These are phyloP conservation scores for Drosophila hydei DNA, from an alignment of 1,140 invertebrate species.

Conservation along the genomic window DNA sequence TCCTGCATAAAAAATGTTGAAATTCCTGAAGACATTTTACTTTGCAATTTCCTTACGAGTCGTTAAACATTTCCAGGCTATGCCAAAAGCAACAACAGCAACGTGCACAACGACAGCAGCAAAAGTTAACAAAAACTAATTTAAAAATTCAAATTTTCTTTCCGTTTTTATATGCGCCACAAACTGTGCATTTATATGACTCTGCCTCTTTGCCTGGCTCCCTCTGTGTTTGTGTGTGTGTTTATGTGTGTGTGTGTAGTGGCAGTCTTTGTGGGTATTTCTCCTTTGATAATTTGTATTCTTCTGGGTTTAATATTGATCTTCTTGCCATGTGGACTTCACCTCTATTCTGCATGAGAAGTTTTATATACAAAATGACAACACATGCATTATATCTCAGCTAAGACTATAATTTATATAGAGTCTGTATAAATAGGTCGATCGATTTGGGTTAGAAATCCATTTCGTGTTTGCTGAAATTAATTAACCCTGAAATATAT, in stretches of 20 bases:
- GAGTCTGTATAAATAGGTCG: too few species aligned
- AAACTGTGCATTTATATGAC: slow-evolving; percentile 80
- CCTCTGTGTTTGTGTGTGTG: slow-evolving; percentile 1
- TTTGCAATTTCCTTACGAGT: slow-evolving; percentile 82
- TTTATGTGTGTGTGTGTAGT: slow-evolving; percentile 5
- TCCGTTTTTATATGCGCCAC: slow-evolving; percentile 80
- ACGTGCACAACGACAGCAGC: slow-evolving; percentile 51
- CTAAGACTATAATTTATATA: too few species aligned
- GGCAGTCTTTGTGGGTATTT: slow-evolving; percentile 46
- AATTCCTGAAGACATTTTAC: slow-evolving; percentile 82
- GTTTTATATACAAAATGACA: too few species aligned
- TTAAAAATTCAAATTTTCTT: slow-evolving; percentile 83
- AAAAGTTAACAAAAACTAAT: slow-evolving; percentile 82
- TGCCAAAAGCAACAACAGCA: slow-evolving; percentile 24
- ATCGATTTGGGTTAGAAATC: too few species aligned
- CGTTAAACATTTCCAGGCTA: slow-evolving; percentile 81
- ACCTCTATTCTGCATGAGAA: slow-evolving; percentile 16
- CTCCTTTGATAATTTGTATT: slow-evolving; percentile 75
- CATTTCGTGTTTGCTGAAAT: slow-evolving; percentile 47
- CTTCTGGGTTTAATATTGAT: slow-evolving; percentile 77
- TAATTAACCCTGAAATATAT: slow-evolving; percentile 78
- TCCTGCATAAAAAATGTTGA: slow-evolving; percentile 76
- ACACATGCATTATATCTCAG: too few species aligned
- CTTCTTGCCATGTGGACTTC: slow-evolving; percentile 59
- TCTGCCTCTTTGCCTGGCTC: background rate